These are phyloP conservation scores for Cerastoderma edule DNA, from an alignment of 2,888 invertebrate genomes.

Conservation along the genomic window DNA sequence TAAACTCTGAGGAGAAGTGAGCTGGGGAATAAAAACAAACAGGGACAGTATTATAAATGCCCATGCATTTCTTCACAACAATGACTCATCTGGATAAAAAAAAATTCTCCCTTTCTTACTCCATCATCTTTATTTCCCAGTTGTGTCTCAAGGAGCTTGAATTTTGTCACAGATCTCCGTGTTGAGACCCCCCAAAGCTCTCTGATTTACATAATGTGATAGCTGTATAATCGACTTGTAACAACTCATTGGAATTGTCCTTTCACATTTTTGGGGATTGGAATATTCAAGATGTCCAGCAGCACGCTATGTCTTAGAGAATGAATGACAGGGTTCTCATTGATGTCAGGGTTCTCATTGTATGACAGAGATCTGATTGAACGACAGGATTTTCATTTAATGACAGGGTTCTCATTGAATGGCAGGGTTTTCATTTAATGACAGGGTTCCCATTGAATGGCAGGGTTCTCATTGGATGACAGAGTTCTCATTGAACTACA, in stretches of 20 bases:
- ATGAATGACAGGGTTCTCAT: too few relatives aligned
- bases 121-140: constrained; percentile 21
- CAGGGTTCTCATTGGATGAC: too few relatives aligned
- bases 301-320: too few relatives aligned
- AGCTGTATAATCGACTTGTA: constrained; percentile 46
- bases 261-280: too few relatives aligned
- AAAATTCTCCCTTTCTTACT: constrained; percentile 13
- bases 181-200: constrained; percentile 27
- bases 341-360: too few relatives aligned
- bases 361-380: too few relatives aligned
- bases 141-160: constrained; percentile 21
- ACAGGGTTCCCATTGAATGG: too few relatives aligned
- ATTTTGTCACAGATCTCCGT: constrained; percentile 43
- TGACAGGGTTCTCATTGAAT: too few relatives aligned
- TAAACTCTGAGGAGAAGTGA: background rate
- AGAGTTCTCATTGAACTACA: too few relatives aligned
- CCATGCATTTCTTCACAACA: background rate
- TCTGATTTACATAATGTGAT: constrained; percentile 57
- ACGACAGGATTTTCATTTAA: too few relatives aligned
- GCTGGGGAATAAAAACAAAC: constrained; percentile 5
- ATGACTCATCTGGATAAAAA: constrained; percentile 26
- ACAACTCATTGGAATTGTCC: constrained; percentile 22
- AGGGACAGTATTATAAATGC: constrained; percentile 8
- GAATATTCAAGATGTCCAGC: too few relatives aligned
- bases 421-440: too few relatives aligned